A percentile compares a stretch with the other conserved stretches of the same genome.
These are phyloP conservation scores for Chirona hameri DNA, from an alignment of 2,888 invertebrate genomes.

Conservation along the genomic window DNA sequence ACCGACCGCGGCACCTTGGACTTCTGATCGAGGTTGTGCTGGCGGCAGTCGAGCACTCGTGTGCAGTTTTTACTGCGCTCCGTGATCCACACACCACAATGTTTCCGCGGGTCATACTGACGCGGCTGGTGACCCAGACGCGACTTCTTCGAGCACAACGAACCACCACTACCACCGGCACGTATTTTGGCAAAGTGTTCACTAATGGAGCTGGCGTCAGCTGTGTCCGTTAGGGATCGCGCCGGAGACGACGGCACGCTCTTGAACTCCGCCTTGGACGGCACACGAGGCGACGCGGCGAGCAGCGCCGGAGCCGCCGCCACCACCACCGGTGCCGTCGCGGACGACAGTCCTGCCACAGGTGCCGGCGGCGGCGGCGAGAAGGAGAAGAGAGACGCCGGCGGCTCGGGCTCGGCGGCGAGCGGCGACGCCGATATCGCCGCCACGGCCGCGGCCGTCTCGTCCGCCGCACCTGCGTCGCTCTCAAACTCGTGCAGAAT, in stretches of 20 bases:
- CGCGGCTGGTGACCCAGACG: constrained; percentile 29
- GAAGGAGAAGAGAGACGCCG: background rate
- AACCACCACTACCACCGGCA: background rate
- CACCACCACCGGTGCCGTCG: background rate
- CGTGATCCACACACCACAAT: constrained; percentile 39
- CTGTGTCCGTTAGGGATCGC: background rate
- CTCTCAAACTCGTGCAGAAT: constrained; percentile 13
- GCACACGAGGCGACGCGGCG: background rate
- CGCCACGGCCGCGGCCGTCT: background rate
- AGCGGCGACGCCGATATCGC: background rate
- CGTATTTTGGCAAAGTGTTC: background rate
- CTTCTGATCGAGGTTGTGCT: constrained; percentile 34
- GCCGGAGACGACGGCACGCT: background rate
- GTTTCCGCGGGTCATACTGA: constrained; percentile 39
- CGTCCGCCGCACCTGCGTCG: constrained; percentile 2
- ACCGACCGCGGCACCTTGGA: background rate
- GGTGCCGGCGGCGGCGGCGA: background rate
- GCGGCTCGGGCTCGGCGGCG: background rate
- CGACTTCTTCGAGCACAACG: background rate
- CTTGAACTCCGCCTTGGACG: background rate
- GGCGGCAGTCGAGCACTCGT: constrained; percentile 39
- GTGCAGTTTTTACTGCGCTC: constrained; percentile 40
- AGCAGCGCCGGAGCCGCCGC: background rate
- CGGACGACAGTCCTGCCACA: background rate
- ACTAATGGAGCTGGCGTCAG: background rate